These are phyloP conservation scores for Aphis gossypii DNA, from an alignment of 1,140 invertebrate genomes.

Conservation along the genomic window DNA sequence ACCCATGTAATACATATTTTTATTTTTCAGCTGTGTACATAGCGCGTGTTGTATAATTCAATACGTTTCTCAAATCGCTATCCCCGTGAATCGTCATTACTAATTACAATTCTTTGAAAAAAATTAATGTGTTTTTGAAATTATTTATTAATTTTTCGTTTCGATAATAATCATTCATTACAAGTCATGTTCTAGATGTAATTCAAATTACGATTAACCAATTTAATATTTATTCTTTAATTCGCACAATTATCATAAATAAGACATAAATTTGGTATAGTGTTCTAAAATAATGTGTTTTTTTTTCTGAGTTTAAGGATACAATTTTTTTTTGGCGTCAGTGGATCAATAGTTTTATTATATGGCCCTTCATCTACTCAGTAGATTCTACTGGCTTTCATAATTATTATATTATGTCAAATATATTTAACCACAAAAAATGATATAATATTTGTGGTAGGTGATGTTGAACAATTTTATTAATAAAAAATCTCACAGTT, in stretches of 20 bases:
- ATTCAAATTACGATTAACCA: no score
- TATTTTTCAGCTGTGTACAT: neutral
- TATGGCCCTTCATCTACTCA: neutral
- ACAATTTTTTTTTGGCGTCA: neutral
- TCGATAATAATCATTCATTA: no score
- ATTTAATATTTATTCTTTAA: no score
- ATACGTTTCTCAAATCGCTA: neutral
- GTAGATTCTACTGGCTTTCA: no score
- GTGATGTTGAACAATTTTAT: neutral
- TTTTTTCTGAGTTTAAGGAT: neutral
- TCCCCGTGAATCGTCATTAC: neutral
- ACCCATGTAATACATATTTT: neutral
- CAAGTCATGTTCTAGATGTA: no score
- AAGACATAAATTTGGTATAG: no score
- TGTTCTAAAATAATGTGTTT: no score
- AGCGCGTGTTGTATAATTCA: neutral
- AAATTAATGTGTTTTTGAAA: neutral
- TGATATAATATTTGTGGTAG: no score
- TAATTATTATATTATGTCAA: neutral
- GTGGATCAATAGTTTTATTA: neutral
- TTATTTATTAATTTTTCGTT: no score
- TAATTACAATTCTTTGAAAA: neutral
- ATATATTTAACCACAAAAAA: neutral
- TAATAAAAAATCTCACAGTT: neutral
- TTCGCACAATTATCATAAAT: no score